These are phyloP conservation scores for Bombus confusus DNA, from an alignment of 1,140 invertebrate species.

Conservation along the genomic window DNA sequence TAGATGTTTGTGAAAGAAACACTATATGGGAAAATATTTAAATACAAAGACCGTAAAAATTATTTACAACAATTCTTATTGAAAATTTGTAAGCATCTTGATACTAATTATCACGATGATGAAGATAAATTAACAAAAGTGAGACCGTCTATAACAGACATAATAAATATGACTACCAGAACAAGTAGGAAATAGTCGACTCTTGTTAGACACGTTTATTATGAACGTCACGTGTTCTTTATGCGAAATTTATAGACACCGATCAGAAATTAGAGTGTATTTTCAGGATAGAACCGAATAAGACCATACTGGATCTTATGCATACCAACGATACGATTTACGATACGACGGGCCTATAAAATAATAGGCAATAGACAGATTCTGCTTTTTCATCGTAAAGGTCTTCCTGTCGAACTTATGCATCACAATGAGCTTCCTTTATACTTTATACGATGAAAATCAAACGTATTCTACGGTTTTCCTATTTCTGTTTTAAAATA, in stretches of 20 bases:
- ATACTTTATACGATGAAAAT: slow-evolving; percentile 7
- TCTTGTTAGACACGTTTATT: neutral
- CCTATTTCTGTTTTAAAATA: neutral
- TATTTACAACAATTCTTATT: neutral
- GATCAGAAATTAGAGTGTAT: neutral
- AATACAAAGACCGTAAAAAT: neutral
- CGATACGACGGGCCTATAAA: slow-evolving; percentile 18
- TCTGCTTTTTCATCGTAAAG: slow-evolving; percentile 16
- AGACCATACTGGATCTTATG: slow-evolving; percentile 24
- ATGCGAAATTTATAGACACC: neutral
- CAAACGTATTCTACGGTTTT: neutral
- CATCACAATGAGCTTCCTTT: slow-evolving; percentile 29
- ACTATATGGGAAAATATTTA: neutral
- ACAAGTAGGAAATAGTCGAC: neutral
- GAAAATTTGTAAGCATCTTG: neutral
- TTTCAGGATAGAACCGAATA: neutral
- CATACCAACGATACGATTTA: slow-evolving; percentile 25
- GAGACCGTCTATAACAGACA: neutral
- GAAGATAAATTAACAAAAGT: neutral
- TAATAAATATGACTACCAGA: neutral
- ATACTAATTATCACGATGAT: neutral
- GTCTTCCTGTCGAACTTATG: slow-evolving; percentile 14
- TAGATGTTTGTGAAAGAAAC: neutral
- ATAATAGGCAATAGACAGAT: slow-evolving; percentile 21
- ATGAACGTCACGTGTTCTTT: neutral